A percentile compares a stretch with the other conserved stretches of the same genome.
Conservation (phyloP, 1,140 invertebrate species). For the Drosophila mauritiana region DNA sequence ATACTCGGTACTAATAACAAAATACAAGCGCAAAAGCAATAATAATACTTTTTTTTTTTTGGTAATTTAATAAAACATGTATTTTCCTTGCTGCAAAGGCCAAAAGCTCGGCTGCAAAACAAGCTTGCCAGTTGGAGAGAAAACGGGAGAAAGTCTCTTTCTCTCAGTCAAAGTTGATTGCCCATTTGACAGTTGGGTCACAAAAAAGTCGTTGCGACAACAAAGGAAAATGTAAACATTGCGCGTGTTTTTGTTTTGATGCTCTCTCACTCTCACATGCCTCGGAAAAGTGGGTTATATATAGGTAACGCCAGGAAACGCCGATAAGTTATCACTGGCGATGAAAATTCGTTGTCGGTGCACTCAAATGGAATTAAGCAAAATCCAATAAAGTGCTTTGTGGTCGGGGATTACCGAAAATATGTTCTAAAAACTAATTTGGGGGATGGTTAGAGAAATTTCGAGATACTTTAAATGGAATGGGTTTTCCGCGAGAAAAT, state of each 20-base stretch:
- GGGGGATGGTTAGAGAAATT: neutral
- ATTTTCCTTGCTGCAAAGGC: conserved; percentile 64
- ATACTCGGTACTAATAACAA: neutral
- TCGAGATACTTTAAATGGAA: neutral
- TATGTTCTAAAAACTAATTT: conserved; percentile 2
- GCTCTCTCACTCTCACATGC: conserved; percentile 30
- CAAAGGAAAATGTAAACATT: conserved; percentile 79
- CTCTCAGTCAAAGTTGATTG: conserved; percentile 59
- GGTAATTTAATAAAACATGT: conserved; percentile 46
- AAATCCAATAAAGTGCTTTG: conserved; percentile 62
- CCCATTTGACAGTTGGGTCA: conserved; percentile 63
- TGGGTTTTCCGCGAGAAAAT: neutral
- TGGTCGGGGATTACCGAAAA: conserved; percentile 14
- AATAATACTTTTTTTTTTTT: conserved; percentile 58
- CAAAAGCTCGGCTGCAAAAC: conserved; percentile 66
- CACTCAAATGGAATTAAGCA: conserved; percentile 59
- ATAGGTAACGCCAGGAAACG: conserved; percentile 11
- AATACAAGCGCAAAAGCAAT: conserved; percentile 28
- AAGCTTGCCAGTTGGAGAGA: conserved; percentile 18
- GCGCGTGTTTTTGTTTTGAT: conserved; percentile 75
- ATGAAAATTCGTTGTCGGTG: conserved; percentile 55
- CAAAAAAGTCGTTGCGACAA: conserved; percentile 63
- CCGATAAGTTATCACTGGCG: conserved; percentile 64
- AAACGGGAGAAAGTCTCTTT: conserved; percentile 14
- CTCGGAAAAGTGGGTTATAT: conserved; percentile 25